A percentile compares a stretch with the other conserved stretches of the same genome.
These are phyloP conservation scores for Agonopterix subpropinquella DNA, from an alignment of 2,888 invertebrate genomes.

Conservation along the genomic window DNA sequence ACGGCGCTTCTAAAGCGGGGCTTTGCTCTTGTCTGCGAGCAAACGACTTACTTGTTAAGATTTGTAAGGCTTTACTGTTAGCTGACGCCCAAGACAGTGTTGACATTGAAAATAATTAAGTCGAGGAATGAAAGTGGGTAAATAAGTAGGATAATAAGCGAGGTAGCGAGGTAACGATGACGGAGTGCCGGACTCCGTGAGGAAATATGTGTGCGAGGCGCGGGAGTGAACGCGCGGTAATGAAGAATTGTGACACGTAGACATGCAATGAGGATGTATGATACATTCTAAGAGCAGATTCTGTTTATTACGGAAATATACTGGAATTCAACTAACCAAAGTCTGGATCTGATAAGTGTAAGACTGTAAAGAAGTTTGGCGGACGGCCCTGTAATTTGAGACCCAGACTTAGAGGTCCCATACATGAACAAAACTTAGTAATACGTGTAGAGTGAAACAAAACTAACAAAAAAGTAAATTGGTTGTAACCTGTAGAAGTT, in stretches of 20 bases:
- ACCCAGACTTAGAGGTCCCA: no score
- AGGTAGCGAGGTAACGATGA: not conserved
- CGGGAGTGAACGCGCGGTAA: not conserved
- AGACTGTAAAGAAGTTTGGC: no score
- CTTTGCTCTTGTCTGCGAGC: slow-evolving; percentile 13
- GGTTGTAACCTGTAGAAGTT: no score
- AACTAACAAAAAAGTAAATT: no score
- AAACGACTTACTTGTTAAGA: slow-evolving; percentile 11
- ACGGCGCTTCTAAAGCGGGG: slow-evolving; percentile 21
- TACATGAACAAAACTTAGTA: no score
- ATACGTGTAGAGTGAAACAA: no score
- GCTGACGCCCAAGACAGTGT: not conserved
- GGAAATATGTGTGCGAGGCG: not conserved
- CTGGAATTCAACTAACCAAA: no score
- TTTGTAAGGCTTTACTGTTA: slow-evolving; percentile 6
- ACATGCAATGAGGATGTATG: not conserved
- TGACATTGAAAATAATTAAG: slow-evolving; percentile 1
- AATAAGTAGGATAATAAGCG: not conserved
- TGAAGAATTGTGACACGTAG: not conserved
- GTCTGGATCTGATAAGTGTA: no score
- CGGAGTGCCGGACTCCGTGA: not conserved
- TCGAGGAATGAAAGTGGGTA: not conserved
- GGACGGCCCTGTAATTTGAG: no score
- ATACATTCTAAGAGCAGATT: not conserved
- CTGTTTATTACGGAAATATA: not conserved